Evolutionary conservation across 2,113 vertebrate species (phyloP), one percentile per base, ranked within the genome.

Genomic region (Rynchops niger): DNA sequence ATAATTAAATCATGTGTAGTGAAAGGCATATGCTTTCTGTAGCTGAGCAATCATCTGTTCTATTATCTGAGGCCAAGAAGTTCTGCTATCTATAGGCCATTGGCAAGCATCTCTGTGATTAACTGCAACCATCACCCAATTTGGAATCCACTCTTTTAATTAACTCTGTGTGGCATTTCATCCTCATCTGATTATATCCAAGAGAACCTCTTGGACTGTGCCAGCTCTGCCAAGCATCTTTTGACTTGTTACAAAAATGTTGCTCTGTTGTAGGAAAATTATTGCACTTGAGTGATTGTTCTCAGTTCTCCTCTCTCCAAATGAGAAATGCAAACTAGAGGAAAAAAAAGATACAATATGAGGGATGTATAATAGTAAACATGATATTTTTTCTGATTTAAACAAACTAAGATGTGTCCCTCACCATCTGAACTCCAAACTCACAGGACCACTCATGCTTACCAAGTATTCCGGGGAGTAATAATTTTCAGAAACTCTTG

Each of bases 71-170:
- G 52, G 85, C 88, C 92, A 90, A 93, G 74, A 76, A 88, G 71
- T 92, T 82, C 90, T 92, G 56, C 70, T 82, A 36, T 79, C 82
- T 76, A 34, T 42, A 80, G 53, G 52, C 52, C 58, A 43, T 42
- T 96, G 92, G 74, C 88, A 96, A 82, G 61, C 53, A 52, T 67
- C 66, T 94, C 12, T 40, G 67, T 82, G 58, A 95, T 93, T 95
- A 95, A 56, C 58, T 52, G 19, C 53, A 95, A 65, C 43, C 23
- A 76, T 69, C 71, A 79, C 16, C 38, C 74, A 72, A 13, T 25
- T 90, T 86, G 58, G 73, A 88, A 76, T 63, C 47, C 1, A 3
- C 43, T 95, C 62, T 94, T 95, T 80, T 82, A 92, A 88, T 96
- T 97, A 95, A 80, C 74, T 88, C 84, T 40, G 49, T 43, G 65